Base-by-base conservation (phyloP, 2,797 vertebrate genomes). In the Melanogrammus aeglefinus region DNA sequence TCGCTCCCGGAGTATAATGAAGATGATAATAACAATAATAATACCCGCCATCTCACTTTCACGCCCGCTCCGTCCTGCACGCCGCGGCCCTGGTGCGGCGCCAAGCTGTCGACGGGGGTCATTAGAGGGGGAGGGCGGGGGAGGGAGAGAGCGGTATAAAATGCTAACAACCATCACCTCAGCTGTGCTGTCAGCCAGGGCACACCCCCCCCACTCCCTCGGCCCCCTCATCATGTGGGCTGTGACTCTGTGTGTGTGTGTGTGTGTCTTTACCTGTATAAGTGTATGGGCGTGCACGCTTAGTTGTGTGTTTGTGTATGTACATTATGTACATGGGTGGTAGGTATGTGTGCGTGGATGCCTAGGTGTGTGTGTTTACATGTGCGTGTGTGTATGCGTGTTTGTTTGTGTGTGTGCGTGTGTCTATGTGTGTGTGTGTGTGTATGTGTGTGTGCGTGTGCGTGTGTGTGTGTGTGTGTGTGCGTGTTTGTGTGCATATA, bases 1-100 rank as follows among this genome's bases (percentile, higher is more conserved):
- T n/a, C n/a, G 35, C 35, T 84, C 84, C 80, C 29, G 81, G 41
- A 85, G 84, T 85, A 88, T 90, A 90, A 87, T 77, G 91, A 91
- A 92, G n/a, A n/a, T n/a, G n/a, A n/a, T n/a, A 92, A 93, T 92
- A 90, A 94, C 92, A 90, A 93, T 88, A 84, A 2, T 36, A 36
- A 36, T 36, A 36, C 35, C 35, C 2, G 35, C 35, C 35, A 89
- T 89, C 87, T 90, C 88, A 86, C 81, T 92, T 91, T 86, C 83
- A 84, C 82, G 80, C 35, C 35, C 35, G 78, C 70, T 81, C 79
- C 82, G 79, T 89, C 91, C 80, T 90, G 86, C 79, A 74, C 79
- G 86, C 44, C n/a, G n/a, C n/a, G n/a, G n/a, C n/a, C n/a, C n/a
- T n/a, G n/a, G n/a, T n/a, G n/a, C n/a, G 76, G 77, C 24, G 76